phyloP scores from a whole-genome alignment of 2,888 invertebrate genomes.

The Drosophila heteroneura region DNA sequence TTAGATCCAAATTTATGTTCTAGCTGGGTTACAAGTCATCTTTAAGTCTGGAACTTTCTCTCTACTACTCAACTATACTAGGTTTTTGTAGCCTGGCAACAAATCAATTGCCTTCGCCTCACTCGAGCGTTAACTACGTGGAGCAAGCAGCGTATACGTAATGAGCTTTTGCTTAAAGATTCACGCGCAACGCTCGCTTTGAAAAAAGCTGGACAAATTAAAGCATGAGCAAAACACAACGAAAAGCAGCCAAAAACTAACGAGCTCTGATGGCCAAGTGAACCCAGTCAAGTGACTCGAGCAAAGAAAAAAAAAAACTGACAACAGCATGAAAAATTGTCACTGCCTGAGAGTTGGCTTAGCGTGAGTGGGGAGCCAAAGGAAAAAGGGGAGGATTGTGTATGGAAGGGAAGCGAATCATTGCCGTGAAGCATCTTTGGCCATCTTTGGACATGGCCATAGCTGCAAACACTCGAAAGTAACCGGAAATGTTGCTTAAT shows the following conservation, averaged over 20 bases:
- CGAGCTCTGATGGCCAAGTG: slow-evolving; percentile 61
- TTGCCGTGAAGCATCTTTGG: slow-evolving; percentile 38
- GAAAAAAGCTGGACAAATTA: slow-evolving; percentile 42
- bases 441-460: slow-evolving; percentile 37
- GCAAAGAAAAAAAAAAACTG: slow-evolving; percentile 54
- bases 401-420: slow-evolving; percentile 6
- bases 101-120: slow-evolving; percentile 69
- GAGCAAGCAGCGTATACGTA: slow-evolving; percentile 74
- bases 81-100: slow-evolving; percentile 31
- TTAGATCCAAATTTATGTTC: background rate
- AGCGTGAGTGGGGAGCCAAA: background rate
- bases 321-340: slow-evolving; percentile 81
- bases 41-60: background rate
- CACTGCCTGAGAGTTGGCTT: slow-evolving; percentile 69
- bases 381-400: no score
- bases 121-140: slow-evolving; percentile 68
- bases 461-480: slow-evolving; percentile 70
- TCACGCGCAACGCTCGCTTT: slow-evolving; percentile 1
- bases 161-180: slow-evolving; percentile 63
- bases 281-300: slow-evolving; percentile 29
- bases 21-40: background rate
- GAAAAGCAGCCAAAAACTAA: slow-evolving; percentile 63
- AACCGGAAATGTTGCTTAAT: slow-evolving; percentile 81
- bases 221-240: slow-evolving; percentile 48
- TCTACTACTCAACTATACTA: background rate